These are phyloP conservation scores for Dryoscopus gambensis DNA, from an alignment of 2,113 vertebrate species.

Conservation along the genomic window DNA sequence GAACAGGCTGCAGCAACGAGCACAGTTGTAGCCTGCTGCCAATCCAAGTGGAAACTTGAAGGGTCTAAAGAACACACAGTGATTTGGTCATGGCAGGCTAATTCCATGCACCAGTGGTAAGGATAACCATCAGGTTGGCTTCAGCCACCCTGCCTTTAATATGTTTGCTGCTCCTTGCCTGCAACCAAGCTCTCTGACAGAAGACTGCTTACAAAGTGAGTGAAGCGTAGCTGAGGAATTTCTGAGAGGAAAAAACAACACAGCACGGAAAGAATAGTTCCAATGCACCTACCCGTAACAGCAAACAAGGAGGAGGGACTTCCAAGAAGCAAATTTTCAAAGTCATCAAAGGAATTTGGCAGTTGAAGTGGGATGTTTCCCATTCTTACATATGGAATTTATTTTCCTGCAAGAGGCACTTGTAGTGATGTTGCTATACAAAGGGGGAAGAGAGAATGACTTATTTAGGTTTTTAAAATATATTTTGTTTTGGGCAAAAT, in stretches of 20 bases:
- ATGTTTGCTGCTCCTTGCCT: neutral
- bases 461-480: neutral
- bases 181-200: neutral
- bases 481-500: neutral
- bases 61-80: neutral
- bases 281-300: neutral
- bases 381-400: neutral
- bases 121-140: neutral
- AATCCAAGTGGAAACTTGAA: neutral
- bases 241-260: constrained; percentile 9
- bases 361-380: neutral
- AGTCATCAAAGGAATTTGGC: neutral
- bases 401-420: neutral
- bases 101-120: neutral
- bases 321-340: neutral
- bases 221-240: neutral
- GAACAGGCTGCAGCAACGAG: neutral
- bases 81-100: neutral
- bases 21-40: neutral
- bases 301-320: neutral
- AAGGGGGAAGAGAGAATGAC: neutral
- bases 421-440: neutral
- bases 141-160: neutral
- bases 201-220: neutral
- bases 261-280: neutral